Evolutionary conservation across 2,113 vertebrate species (phyloP).

Genomic region (Edolisoma coerulescens): DNA sequence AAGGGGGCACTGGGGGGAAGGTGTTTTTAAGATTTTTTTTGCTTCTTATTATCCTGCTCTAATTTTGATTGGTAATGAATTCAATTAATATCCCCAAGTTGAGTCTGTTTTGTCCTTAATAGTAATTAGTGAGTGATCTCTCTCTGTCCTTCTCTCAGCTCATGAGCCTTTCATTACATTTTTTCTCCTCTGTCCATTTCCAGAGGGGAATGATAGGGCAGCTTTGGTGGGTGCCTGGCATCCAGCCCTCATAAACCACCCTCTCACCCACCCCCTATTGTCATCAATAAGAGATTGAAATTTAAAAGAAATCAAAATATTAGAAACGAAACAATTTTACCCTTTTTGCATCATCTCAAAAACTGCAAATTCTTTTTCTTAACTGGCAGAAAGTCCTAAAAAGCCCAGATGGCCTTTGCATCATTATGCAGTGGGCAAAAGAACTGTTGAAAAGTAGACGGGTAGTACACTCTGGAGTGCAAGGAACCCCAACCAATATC

Average conservation of each 20-base stretch:
- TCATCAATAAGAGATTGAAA: neutral
- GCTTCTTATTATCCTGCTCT: neutral
- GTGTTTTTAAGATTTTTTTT: neutral
- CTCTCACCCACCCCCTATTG: too few relatives aligned
- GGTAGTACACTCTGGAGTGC: neutral
- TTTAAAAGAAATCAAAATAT: neutral
- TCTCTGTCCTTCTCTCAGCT: neutral
- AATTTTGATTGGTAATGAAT: neutral
- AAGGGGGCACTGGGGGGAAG: accelerated
- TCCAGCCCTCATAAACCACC: neutral
- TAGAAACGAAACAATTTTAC: neutral
- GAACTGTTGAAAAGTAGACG: neutral
- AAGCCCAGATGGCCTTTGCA: neutral
- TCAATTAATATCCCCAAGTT: neutral
- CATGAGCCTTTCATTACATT: neutral
- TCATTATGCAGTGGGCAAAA: neutral
- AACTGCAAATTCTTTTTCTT: neutral
- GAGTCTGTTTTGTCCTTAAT: neutral
- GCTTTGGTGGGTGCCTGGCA: neutral
- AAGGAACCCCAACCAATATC: neutral
- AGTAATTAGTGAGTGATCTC: neutral
- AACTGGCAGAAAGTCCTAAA: neutral
- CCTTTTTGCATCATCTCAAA: accelerated
- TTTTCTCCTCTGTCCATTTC: neutral
- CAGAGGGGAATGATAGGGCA: neutral